These are phyloP conservation scores for Chelonoidis abingdonii DNA, from an alignment of 2,113 vertebrate genomes.

Conservation along the genomic window DNA sequence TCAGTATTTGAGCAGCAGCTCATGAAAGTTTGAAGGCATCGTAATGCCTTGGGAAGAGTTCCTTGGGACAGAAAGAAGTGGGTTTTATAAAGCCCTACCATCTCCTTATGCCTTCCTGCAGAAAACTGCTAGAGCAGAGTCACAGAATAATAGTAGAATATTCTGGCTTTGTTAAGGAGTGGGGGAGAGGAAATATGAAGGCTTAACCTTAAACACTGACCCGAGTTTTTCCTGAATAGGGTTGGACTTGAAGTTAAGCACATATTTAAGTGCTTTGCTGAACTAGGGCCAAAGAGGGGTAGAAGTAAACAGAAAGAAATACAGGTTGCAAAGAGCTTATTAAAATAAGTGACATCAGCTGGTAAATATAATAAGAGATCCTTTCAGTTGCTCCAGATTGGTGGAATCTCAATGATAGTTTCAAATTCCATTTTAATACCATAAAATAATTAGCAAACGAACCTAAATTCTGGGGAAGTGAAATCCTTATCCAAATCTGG, in stretches of 20 bases:
- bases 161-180: background rate
- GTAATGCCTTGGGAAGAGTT: background rate
- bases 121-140: conserved; percentile 4
- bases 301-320: conserved; percentile 31
- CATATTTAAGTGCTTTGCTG: conserved; percentile 55
- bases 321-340: background rate
- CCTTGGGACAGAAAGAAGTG: background rate
- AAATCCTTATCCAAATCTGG: background rate
- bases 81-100: background rate
- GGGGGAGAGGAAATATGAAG: background rate
- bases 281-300: conserved; percentile 23
- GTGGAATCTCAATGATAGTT: background rate
- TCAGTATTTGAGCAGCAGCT: background rate
- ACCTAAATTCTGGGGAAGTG: background rate
- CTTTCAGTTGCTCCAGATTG: background rate
- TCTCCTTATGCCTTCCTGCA: conserved; percentile 10
- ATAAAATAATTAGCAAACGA: conserved; percentile 12
- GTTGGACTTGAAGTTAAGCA: conserved; percentile 31
- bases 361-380: conserved; percentile 16
- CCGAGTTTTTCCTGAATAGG: conserved; percentile 33
- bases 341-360: conserved; percentile 14
- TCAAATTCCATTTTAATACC: conserved; percentile 32
- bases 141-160: background rate
- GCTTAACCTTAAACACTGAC: background rate
- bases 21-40: background rate